A percentile compares a stretch with the other conserved stretches of the same genome.
These are phyloP conservation scores for Drosophila pandora DNA, from an alignment of 1,140 invertebrate species.

Conservation along the genomic window DNA sequence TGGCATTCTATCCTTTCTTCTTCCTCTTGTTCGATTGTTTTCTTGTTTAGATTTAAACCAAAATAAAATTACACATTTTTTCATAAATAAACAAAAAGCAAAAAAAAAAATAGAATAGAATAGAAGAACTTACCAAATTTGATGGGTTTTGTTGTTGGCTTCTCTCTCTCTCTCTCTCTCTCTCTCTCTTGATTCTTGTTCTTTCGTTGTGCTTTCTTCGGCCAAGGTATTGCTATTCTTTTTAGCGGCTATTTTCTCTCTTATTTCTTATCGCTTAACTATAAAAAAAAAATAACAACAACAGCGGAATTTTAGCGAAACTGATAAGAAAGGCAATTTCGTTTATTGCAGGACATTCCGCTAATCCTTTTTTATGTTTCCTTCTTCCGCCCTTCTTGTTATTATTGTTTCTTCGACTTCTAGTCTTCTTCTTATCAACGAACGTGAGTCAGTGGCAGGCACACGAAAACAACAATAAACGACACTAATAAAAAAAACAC, in stretches of 20 bases:
- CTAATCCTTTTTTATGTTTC: slow-evolving; percentile 16
- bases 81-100: slow-evolving; percentile 50
- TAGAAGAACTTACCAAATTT: slow-evolving; percentile 32
- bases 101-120: not conserved
- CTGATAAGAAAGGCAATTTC: slow-evolving; percentile 11
- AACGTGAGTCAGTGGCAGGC: slow-evolving; percentile 36
- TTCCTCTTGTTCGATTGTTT: slow-evolving; percentile 11
- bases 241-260: not conserved
- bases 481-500: slow-evolving; percentile 8
- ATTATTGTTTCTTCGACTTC: not conserved
- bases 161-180: not conserved
- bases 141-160: not conserved
- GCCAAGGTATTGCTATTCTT: not conserved
- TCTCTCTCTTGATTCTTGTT: slow-evolving; percentile 17
- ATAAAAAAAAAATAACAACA: slow-evolving; percentile 7
- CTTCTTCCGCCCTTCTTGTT: not conserved
- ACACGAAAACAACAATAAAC: not conserved
- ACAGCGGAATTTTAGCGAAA: not conserved
- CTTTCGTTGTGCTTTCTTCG: slow-evolving; percentile 12
- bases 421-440: slow-evolving; percentile 28
- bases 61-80: slow-evolving; percentile 50
- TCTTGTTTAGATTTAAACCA: slow-evolving; percentile 57
- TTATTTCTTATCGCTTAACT: slow-evolving; percentile 22
- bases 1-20: not conserved
- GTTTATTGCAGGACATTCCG: slow-evolving; percentile 23